These are phyloP conservation scores for Cephalotes varians DNA, from an alignment of 2,888 invertebrate genomes.

Conservation along the genomic window DNA sequence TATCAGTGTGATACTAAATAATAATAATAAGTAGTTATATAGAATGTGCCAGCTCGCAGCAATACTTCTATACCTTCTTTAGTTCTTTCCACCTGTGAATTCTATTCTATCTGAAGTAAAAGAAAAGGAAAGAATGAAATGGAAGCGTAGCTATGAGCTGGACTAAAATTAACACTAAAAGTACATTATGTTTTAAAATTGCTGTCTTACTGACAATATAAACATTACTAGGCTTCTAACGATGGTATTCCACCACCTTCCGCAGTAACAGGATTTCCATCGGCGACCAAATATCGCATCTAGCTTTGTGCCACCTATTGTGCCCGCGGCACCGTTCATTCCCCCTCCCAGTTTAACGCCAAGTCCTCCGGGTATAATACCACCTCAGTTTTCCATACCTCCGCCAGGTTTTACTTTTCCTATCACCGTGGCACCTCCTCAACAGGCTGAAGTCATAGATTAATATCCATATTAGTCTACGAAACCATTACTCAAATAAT, in stretches of 20 bases:
- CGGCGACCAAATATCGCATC: conserved; percentile 80
- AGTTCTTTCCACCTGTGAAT: not conserved
- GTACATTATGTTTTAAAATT: conserved; percentile 12
- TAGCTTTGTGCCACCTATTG: conserved; percentile 82
- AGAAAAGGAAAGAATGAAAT: not conserved
- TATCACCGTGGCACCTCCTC: conserved; percentile 78
- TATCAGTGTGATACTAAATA: not conserved
- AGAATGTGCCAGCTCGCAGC: not conserved
- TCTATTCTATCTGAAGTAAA: not conserved
- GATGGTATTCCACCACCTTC: conserved; percentile 82
- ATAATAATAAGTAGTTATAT: not conserved
- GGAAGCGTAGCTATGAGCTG: not conserved
- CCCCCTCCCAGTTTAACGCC: conserved; percentile 83
- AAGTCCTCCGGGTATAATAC: conserved; percentile 86
- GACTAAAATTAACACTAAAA: too few relatives aligned
- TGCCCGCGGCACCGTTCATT: conserved; percentile 83
- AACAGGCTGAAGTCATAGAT: conserved; percentile 83
- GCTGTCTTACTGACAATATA: conserved; percentile 15
- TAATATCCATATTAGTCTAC: conserved; percentile 49
- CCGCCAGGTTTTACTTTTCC: conserved; percentile 91
- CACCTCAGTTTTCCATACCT: conserved; percentile 92
- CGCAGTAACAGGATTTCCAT: conserved; percentile 82
- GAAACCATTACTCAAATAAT: not conserved
- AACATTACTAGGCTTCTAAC: conserved; percentile 80
- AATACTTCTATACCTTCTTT: not conserved